Conservation (phyloP, 1,140 invertebrate genomes). For the Zaprionus taronus region DNA sequence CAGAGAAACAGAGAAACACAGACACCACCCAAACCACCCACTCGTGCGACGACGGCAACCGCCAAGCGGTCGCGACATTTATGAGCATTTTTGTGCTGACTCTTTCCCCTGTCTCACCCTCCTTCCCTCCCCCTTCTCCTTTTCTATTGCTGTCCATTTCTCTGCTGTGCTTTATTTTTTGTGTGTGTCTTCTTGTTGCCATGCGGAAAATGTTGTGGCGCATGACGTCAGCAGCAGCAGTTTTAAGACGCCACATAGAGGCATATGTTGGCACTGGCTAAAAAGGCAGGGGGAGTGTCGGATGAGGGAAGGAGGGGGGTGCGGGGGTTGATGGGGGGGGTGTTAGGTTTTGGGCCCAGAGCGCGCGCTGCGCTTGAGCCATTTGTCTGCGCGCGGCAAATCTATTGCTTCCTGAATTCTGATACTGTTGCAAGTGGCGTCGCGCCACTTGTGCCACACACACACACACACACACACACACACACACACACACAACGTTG, state of each 20-base stretch:
- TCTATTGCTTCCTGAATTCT: conserved; percentile 82
- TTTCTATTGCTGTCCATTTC: neutral
- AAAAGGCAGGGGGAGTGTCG: neutral
- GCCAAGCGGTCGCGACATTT: conserved; percentile 13
- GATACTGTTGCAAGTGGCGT: conserved; percentile 58
- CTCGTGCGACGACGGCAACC: neutral
- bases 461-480: neutral
- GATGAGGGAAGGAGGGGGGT: conserved; percentile 2
- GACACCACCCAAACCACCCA: neutral
- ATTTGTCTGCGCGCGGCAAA: conserved; percentile 63
- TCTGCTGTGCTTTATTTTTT: neutral
- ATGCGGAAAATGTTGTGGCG: conserved; percentile 32
- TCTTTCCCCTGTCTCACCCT: neutral
- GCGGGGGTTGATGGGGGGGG: neutral
- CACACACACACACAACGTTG: conserved; percentile 28
- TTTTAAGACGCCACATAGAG: neutral
- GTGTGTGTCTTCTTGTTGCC: conserved; percentile 22
- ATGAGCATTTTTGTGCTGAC: conserved; percentile 12
- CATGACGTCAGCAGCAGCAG: conserved; percentile 28
- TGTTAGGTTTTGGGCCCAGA: neutral
- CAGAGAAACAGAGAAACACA: neutral
- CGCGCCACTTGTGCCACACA: conserved; percentile 32
- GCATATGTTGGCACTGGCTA: neutral
- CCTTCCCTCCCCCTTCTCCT: neutral
- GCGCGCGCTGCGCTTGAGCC: conserved; percentile 4